Base-by-base conservation (phyloP, 1,140 invertebrate species). In the Dufourea novaeangliae region DNA sequence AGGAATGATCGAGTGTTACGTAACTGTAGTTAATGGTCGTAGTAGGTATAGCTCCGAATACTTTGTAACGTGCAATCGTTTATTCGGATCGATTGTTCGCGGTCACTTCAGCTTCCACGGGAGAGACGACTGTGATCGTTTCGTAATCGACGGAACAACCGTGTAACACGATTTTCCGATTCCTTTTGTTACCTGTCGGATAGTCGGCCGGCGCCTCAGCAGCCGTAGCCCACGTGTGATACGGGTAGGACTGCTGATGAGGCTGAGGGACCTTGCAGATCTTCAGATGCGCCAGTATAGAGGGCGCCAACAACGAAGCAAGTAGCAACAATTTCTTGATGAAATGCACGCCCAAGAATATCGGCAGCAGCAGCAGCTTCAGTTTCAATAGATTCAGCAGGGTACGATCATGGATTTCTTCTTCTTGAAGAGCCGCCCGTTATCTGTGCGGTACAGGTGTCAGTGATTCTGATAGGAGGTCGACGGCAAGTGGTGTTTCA, bases 271-370 rank as follows among this genome's bases (percentile, higher is more conserved):
- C 92, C 91, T 95, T 95, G 88, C 95, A 95, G 74, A 94, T 92
- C 85, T 95, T 95, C 41, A 95, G 86, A 50, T 94, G 94, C 20
- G 93, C 93, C 2, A 96, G 85, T 41, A 96, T 82, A 27, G 94
- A 93, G 0, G 95, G 95, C 8, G 95, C 84, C 29, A 95, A 88
- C 25, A 96, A 77, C 0, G 95, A 95, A 1, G 93, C 94, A 0
- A 95, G 79, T 4, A 96, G 88, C 11, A 96, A 88, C 11, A 96
- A 88, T 79, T 96, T 96, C 90, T 96, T 96, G 72, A 96, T 95
- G 80, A 95, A 93, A 73, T 96, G 92, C 1, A 96, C 94, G 2
- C 93, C 93, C 5, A 95, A 88, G 14, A 95, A 92, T 14, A 95
- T 93, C 0, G 95, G 94, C 7, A 95, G 89, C 4, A 95, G 87